Evolutionary conservation across 2,888 invertebrate species (phyloP).

Genomic region (Caradrina kadenii): DNA sequence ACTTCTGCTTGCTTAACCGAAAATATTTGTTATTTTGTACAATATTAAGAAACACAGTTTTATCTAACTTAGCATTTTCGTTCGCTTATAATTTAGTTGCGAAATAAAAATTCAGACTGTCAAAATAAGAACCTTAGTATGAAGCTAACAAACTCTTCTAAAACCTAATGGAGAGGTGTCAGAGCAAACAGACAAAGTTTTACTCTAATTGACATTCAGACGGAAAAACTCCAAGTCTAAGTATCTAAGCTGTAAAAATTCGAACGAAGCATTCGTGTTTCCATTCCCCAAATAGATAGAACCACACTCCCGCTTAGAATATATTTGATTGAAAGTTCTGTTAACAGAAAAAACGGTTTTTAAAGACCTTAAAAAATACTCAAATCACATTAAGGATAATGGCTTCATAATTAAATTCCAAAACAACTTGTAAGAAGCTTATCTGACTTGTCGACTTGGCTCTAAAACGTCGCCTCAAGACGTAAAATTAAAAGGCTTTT

Average conservation of each 20-base stretch:
- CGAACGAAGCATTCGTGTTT: conserved; percentile 15
- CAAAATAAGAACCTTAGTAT: conserved; percentile 12
- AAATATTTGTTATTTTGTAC: background rate
- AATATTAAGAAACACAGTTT: background rate
- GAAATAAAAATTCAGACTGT: conserved; percentile 14
- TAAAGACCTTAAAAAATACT: conserved; percentile 7
- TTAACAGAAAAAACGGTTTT: background rate
- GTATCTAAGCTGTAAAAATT: conserved; percentile 22
- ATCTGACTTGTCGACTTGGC: conserved; percentile 36
- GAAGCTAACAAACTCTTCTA: conserved; percentile 9
- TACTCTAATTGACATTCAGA: conserved; percentile 51
- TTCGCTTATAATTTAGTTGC: background rate
- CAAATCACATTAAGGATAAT: conserved; percentile 43
- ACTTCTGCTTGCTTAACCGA: background rate
- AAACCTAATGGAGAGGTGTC: conserved; percentile 33
- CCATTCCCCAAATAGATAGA: background rate
- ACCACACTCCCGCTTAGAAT: background rate
- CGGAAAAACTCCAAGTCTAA: conserved; percentile 18
- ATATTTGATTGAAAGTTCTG: no score
- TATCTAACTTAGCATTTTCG: background rate
- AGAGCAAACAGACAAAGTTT: conserved; percentile 26
- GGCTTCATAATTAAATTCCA: conserved; percentile 16
- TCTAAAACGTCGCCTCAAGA: conserved; percentile 39
- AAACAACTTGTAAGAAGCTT: conserved; percentile 47
- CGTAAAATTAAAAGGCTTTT: conserved; percentile 48